A percentile compares a stretch with the other conserved stretches of the same genome.
Evolutionary conservation across 1,140 invertebrate genomes (phyloP).

Genomic region (Spodoptera frugiperda): DNA sequence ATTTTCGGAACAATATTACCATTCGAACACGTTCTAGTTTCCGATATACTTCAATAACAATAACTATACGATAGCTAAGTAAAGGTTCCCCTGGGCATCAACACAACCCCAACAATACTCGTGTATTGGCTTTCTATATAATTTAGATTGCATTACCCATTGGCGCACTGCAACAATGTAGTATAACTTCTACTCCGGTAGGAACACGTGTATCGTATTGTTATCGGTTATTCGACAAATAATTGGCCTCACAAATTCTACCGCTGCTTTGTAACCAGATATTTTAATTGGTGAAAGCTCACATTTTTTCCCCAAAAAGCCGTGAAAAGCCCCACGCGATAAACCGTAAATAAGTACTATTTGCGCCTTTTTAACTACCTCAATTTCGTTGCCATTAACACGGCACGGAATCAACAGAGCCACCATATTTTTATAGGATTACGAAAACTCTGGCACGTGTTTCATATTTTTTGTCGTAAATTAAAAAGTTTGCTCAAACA

Average conservation of each 20-base stretch:
- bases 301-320: conserved; percentile 9
- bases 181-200: conserved; percentile 8
- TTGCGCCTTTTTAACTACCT: conserved; percentile 36
- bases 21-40: neutral
- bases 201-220: neutral
- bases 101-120: conserved; percentile 6
- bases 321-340: conserved; percentile 24
- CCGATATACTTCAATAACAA: conserved; percentile 13
- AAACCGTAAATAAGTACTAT: conserved; percentile 37
- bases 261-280: neutral
- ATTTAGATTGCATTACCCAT: conserved; percentile 38
- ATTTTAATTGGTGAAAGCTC: conserved; percentile 15
- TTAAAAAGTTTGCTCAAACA: conserved; percentile 53
- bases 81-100: neutral
- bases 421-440: conserved; percentile 42
- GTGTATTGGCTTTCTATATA: conserved; percentile 29
- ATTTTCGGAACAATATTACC: no score
- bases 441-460: conserved; percentile 33
- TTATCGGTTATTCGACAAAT: neutral
- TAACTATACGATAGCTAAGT: neutral
- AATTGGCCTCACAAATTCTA: neutral
- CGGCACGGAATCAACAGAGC: conserved; percentile 5
- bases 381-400: conserved; percentile 43
- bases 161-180: conserved; percentile 27
- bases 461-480: conserved; percentile 47